Percentiles rank a stretch among this genome's conserved stretches.
phyloP scores from a whole-genome alignment of 1,140 invertebrate genomes.

The roundworm (Caenorhabditis elegans) region DNA sequence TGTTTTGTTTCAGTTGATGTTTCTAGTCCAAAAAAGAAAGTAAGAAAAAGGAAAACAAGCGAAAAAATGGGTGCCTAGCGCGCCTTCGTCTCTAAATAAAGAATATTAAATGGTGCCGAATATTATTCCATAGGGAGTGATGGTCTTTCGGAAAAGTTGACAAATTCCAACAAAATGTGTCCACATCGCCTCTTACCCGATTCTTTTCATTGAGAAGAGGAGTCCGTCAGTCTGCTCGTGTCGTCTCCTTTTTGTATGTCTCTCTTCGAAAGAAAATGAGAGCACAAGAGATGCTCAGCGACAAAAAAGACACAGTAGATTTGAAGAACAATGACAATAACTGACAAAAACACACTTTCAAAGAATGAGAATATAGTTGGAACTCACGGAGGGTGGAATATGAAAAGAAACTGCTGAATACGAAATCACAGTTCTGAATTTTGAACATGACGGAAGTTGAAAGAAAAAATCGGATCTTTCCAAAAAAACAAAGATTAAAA shows the following conservation, averaged over 20 bases:
- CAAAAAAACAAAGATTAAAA: not conserved
- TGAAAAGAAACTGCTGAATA: not conserved
- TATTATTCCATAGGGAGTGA: conserved; percentile 22
- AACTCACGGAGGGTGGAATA: not conserved
- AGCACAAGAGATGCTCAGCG: not conserved
- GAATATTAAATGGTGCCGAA: conserved; percentile 33
- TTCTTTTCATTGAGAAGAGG: conserved; percentile 11
- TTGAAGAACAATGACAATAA: not conserved
- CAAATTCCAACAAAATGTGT: conserved; percentile 32
- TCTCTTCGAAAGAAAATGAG: not conserved
- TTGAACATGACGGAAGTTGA: not conserved
- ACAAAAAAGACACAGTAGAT: not conserved
- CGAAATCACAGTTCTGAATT: not conserved
- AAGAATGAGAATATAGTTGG: too few relatives aligned
- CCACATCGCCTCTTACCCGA: conserved; percentile 1
- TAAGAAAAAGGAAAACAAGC: not conserved
- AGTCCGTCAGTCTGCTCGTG: not conserved
- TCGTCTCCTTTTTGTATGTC: not conserved
- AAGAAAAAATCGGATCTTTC: not conserved
- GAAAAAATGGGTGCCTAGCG: not conserved
- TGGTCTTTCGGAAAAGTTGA: conserved; percentile 14
- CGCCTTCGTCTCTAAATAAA: conserved; percentile 19
- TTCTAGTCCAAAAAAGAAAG: not conserved
- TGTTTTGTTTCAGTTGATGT: too few relatives aligned
- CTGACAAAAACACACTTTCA: conserved; percentile 23